phyloP scores from a whole-genome alignment of 2,888 invertebrate species.

The Laothoe populi region DNA sequence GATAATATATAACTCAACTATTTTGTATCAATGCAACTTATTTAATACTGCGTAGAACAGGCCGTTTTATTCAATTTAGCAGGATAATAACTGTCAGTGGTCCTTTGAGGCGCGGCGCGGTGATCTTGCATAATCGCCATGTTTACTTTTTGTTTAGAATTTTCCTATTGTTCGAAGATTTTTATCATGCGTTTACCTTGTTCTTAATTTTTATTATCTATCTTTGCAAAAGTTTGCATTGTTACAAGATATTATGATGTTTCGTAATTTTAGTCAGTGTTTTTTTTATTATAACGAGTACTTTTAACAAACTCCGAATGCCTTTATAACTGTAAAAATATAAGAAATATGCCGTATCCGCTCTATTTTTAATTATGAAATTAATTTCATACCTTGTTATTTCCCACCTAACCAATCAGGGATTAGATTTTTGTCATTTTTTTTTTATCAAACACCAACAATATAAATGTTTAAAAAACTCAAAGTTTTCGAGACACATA shows the following conservation, averaged over 20 bases:
- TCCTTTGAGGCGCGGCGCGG: constrained; percentile 42
- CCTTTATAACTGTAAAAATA: too few species aligned
- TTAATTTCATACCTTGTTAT: too few species aligned
- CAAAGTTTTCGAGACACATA: too few species aligned
- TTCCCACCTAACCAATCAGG: too few species aligned
- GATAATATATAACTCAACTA: constrained; percentile 57
- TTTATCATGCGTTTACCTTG: constrained; percentile 52
- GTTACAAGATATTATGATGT: constrained; percentile 33
- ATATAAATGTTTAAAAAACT: too few species aligned
- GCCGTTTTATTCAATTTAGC: constrained; percentile 32
- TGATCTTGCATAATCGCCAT: constrained; percentile 46
- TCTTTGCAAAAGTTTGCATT: constrained; percentile 33
- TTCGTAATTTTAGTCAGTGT: constrained; percentile 5
- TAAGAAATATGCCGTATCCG: too few species aligned
- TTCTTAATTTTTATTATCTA: constrained; percentile 39
- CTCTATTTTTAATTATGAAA: too few species aligned
- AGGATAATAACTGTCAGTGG: constrained; percentile 33
- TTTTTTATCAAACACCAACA: too few species aligned
- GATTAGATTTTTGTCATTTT: too few species aligned
- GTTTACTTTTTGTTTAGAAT: constrained; percentile 49
- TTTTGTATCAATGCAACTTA: constrained; percentile 33
- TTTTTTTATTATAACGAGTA: not conserved
- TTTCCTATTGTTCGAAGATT: constrained; percentile 47
- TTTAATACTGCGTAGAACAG: not conserved
- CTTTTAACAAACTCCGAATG: too few species aligned